Conservation (phyloP, 2,113 vertebrate species). For the Pedionomus torquatus region DNA sequence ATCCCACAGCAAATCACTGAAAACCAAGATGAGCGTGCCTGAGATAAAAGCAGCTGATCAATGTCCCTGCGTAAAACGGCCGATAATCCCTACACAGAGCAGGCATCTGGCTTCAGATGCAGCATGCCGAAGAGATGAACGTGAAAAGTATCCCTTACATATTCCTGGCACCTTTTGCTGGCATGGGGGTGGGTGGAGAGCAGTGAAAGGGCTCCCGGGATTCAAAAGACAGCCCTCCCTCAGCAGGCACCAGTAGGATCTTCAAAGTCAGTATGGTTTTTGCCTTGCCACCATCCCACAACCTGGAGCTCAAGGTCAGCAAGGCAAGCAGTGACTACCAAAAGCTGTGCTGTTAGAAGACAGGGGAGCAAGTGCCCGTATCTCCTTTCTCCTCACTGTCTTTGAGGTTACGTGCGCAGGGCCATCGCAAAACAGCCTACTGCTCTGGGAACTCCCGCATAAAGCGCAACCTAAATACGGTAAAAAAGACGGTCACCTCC, state of each 20-base stretch:
- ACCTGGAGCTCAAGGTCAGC: background rate
- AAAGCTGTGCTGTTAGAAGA: rapidly evolving
- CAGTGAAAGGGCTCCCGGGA: background rate
- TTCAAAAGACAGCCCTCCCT: background rate
- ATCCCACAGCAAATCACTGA: slow-evolving; percentile 25
- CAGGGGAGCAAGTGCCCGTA: background rate
- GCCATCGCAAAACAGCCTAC: rapidly evolving
- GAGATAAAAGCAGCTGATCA: slow-evolving; percentile 43
- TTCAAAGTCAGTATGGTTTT: background rate
- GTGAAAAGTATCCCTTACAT: background rate
- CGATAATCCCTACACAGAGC: slow-evolving; percentile 12
- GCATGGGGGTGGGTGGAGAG: background rate
- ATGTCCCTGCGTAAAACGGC: slow-evolving; percentile 12
- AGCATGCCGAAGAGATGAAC: slow-evolving; percentile 21
- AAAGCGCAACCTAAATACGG: background rate
- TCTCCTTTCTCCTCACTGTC: background rate
- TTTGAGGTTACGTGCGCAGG: background rate
- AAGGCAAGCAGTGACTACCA: background rate
- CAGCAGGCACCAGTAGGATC: background rate
- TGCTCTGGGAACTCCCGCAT: background rate
- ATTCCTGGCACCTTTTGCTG: slow-evolving; percentile 20
- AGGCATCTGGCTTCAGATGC: background rate
- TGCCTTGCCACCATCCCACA: background rate
- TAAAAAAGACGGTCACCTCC: background rate
- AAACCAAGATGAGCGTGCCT: background rate